Conservation (phyloP, 2,797 vertebrate genomes). For the Schizopygopsis pylzovi region DNA sequence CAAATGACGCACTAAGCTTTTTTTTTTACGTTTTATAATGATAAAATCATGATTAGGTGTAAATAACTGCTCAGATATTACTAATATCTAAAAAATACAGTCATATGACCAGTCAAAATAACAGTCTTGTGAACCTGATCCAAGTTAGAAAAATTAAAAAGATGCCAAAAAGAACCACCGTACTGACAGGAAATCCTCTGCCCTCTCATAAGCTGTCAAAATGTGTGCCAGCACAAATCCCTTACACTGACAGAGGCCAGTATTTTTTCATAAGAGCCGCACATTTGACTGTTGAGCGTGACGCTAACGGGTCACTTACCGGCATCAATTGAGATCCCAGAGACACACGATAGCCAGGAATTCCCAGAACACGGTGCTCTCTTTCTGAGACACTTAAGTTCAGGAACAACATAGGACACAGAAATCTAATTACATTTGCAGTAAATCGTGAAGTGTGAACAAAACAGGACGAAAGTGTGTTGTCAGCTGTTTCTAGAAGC, state of each 20-base stretch:
- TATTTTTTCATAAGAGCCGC: not conserved
- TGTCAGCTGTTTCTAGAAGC: slow-evolving; percentile 45
- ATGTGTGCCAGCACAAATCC: slow-evolving; percentile 34
- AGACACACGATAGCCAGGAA: slow-evolving; percentile 26
- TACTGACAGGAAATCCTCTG: slow-evolving; percentile 13
- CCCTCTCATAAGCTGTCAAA: slow-evolving; percentile 16
- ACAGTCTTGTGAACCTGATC: not conserved
- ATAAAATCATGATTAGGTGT: not conserved
- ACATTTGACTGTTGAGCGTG: slow-evolving; percentile 7
- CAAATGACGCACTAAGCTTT: not conserved
- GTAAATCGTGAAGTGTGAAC: slow-evolving; percentile 56
- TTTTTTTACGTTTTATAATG: not conserved
- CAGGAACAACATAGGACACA: slow-evolving; percentile 40
- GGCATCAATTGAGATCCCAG: slow-evolving; percentile 34
- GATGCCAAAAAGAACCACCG: not conserved
- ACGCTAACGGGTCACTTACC: slow-evolving; percentile 29
- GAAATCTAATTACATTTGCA: slow-evolving; percentile 42
- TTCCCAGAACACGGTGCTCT: slow-evolving; percentile 49
- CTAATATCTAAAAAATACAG: not conserved
- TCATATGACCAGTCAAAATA: not conserved
- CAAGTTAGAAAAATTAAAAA: slow-evolving; percentile 14
- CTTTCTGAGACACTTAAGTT: slow-evolving; percentile 6
- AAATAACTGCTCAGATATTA: not conserved
- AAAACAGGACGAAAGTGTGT: slow-evolving; percentile 45
- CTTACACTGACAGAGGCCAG: not conserved